Evolutionary conservation across 2,888 invertebrate genomes (phyloP), one percentile per base, ranked within the genome.

Genomic region (Mycalesis mineus): DNA sequence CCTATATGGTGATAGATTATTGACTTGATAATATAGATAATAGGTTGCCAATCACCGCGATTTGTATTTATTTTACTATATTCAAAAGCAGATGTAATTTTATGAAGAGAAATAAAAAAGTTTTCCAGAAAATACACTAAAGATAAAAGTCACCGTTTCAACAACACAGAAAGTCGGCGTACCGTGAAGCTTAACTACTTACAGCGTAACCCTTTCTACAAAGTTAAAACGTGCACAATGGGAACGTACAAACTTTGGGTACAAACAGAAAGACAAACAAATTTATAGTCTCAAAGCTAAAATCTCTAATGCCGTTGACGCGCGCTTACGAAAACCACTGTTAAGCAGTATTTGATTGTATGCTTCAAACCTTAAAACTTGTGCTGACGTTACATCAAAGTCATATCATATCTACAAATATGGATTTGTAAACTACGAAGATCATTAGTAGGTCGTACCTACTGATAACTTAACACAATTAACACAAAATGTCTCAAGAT

Each of bases 191-290:
- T 58, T 61, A 59, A 66, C 62, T 59, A 58, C 62, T 62, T 53
- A 63, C 58, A 59, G 55, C 49, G 61, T 61, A 61, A 62, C 66
- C 66, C 63, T 64, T 66, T 62, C 58, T 63, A 60, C 47, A 61
- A 66, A 47, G 65, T 66, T 65, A 41, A 65, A 68, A 59, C 54
- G 65, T 63, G 64, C 61, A 67, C 67, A 68, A 68, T 68, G 42
- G 53, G 53, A 59, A 64, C 31, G 56, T 54, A 57, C 58, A 60
- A 68, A 69, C 64, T 68, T 61, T 42, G 55, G 57, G 58, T 51
- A 64, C 66, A 62, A 66, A 68, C 64, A 59, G 65, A 65, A 67
- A 64, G 65, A 65, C 68, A 65, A 61, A 66, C 63, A 64, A 66
- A 67, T 68, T 68, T 68, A 67, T 63, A 62, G 66, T 68, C 61